A percentile compares a stretch with the other conserved stretches of the same genome.
Conservation (phyloP, 2,113 vertebrate species). For the Atractosteus spatula region DNA sequence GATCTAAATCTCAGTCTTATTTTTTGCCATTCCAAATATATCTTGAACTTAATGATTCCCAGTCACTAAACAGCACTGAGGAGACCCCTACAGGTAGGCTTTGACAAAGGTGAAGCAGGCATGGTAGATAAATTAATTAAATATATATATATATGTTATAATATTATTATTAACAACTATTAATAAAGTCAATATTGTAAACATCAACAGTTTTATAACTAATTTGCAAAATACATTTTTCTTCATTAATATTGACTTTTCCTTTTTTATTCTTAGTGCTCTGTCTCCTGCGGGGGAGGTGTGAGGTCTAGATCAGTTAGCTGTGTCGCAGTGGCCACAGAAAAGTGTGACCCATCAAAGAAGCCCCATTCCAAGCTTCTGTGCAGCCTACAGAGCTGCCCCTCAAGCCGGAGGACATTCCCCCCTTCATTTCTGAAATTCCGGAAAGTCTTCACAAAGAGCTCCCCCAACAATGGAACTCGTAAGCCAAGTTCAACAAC, state of each 20-base stretch:
- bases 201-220: no score
- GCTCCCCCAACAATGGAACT: conserved; percentile 45
- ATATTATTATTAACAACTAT: no score
- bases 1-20: no score
- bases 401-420: conserved; percentile 41
- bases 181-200: no score
- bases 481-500: conserved; percentile 38
- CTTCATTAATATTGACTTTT: neutral
- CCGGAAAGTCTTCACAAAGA: conserved; percentile 27
- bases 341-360: conserved; percentile 69
- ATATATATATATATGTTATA: no score
- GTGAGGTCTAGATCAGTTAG: conserved; percentile 78
- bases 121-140: no score
- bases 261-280: conserved; percentile 69
- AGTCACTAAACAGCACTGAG: no score
- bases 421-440: conserved; percentile 27
- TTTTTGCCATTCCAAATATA: no score
- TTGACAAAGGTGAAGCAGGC: no score
- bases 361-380: conserved; percentile 85
- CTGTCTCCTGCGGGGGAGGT: conserved; percentile 86
- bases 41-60: no score
- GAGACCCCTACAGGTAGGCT: no score
- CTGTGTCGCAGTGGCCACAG: conserved; percentile 68
- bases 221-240: no score
- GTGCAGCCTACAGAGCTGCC: conserved; percentile 87